Evolutionary conservation across 1,140 invertebrate genomes (phyloP).

Genomic region (Sinella curviseta): DNA sequence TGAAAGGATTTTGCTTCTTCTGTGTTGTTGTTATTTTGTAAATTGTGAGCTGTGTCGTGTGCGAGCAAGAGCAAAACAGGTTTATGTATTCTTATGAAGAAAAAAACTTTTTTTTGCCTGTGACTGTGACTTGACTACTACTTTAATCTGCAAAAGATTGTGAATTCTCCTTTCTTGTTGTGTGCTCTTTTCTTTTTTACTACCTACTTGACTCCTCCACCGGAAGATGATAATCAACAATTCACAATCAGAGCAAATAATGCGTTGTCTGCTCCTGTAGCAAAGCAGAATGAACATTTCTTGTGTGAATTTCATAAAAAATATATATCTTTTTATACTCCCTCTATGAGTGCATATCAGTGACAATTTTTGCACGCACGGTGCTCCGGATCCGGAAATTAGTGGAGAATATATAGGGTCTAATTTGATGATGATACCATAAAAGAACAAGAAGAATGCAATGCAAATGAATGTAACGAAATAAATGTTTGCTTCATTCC

Average conservation of each 20-base stretch:
- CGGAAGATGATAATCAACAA: constrained; percentile 18
- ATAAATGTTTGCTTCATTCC: too few species aligned
- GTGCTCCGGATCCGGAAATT: too few species aligned
- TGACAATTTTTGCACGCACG: too few species aligned
- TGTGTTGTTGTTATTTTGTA: not conserved
- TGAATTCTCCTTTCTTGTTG: not conserved
- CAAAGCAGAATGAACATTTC: not conserved
- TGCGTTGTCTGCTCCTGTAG: not conserved
- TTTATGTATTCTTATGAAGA: not conserved
- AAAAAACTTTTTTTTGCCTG: not conserved
- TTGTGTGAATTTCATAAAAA: not conserved
- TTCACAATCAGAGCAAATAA: not conserved
- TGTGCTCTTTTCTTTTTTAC: not conserved
- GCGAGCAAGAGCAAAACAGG: constrained; percentile 9
- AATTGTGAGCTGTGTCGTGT: constrained; percentile 6
- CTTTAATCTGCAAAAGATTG: not conserved
- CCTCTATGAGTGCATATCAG: too few species aligned
- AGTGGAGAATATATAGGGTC: too few species aligned
- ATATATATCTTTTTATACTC: too few species aligned
- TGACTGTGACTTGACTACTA: not conserved
- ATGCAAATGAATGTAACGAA: too few species aligned
- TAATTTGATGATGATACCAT: too few species aligned
- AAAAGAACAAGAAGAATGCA: too few species aligned
- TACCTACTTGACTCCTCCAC: not conserved
- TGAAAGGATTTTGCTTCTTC: not conserved